A percentile compares a stretch with the other conserved stretches of the same genome.
phyloP scores from a whole-genome alignment of 2,888 invertebrate genomes.

The Cryptosula pallasiana region DNA sequence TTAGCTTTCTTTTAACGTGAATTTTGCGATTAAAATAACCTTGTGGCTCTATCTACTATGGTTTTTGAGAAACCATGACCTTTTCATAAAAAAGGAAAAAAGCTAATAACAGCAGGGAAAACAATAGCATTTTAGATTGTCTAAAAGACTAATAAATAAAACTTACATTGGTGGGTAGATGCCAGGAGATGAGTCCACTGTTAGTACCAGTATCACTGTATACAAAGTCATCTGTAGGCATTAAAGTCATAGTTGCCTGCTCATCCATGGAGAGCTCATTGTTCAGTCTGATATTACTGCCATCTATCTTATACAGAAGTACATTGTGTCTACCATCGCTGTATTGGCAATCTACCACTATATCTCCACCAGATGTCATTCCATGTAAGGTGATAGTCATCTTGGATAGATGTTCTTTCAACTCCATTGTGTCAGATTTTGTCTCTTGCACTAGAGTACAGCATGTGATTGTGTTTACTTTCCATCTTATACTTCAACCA shows the following conservation, averaged over 20 bases:
- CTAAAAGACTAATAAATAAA: too few species aligned
- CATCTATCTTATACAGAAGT: not conserved
- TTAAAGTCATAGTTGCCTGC: constrained; percentile 16
- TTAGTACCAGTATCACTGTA: constrained; percentile 11
- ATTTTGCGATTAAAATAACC: too few species aligned
- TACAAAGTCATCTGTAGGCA: constrained; percentile 21
- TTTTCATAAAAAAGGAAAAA: too few species aligned
- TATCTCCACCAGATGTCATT: constrained; percentile 4
- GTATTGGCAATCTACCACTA: not conserved
- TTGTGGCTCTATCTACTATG: too few species aligned
- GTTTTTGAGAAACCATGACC: too few species aligned
- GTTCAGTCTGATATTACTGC: not conserved
- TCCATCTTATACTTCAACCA: too few species aligned
- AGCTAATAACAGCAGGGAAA: too few species aligned
- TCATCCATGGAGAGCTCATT: constrained; percentile 12
- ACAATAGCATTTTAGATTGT: too few species aligned
- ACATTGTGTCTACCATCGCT: constrained; percentile 9
- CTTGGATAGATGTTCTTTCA: not conserved
- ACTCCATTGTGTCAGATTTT: not conserved
- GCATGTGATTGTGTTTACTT: too few species aligned
- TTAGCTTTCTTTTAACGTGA: too few species aligned
- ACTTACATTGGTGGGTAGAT: constrained; percentile 14
- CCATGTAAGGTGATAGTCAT: constrained; percentile 15
- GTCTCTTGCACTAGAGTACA: constrained; percentile 17
- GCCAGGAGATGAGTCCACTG: constrained; percentile 16